Conservation (phyloP, 1,140 invertebrate genomes). For the Anastatus disparis region DNA sequence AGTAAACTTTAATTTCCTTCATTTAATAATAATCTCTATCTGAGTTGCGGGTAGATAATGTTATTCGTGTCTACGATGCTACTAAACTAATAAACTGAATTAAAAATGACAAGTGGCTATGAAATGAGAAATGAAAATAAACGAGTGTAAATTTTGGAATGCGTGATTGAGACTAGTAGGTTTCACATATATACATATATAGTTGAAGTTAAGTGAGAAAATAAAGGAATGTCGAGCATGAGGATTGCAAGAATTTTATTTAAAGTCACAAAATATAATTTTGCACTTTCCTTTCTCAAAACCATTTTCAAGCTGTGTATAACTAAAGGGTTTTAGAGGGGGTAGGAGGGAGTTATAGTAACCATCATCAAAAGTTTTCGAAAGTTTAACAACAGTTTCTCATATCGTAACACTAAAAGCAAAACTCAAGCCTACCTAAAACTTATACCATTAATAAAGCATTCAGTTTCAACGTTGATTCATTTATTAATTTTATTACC, state of each 20-base stretch:
- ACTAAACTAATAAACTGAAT: not conserved
- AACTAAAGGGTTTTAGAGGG: not conserved
- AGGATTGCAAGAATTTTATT: not conserved
- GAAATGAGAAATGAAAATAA: not conserved
- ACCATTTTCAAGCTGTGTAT: no score
- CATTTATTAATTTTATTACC: slow-evolving; percentile 25
- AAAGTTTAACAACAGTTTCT: slow-evolving; percentile 39
- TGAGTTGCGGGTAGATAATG: not conserved
- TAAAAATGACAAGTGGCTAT: not conserved
- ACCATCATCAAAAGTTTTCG: slow-evolving; percentile 7
- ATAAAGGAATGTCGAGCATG: not conserved
- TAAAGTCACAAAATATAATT: slow-evolving; percentile 10
- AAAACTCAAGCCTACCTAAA: slow-evolving; percentile 21
- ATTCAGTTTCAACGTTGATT: slow-evolving; percentile 10
- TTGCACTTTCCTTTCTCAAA: not conserved
- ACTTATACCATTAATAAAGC: slow-evolving; percentile 30
- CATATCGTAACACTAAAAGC: slow-evolving; percentile 14
- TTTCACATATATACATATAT: no score
- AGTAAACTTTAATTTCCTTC: no score
- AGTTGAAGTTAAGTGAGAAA: not conserved
- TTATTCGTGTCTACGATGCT: not conserved
- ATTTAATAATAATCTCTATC: no score
- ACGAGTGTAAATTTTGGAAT: no score
- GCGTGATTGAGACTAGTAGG: not conserved
- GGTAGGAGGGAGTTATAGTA: no score